Base-by-base conservation (phyloP, 2,888 invertebrate species). In the Polietes domitor region DNA sequence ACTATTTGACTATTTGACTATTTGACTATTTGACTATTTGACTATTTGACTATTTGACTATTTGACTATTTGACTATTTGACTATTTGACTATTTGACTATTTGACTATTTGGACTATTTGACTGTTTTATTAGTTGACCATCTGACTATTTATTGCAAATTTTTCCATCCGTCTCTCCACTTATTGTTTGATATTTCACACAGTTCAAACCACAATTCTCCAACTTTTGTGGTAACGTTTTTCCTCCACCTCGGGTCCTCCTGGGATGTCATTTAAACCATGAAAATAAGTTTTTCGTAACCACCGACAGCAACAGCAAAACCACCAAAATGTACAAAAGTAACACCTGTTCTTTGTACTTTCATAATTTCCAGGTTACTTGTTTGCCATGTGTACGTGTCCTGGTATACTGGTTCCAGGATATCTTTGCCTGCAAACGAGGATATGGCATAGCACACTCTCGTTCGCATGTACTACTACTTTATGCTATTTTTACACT, bases 291-390 rank as follows among this genome's bases (percentile, higher is more conserved):
- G 17, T 53, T 53, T 50, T 50, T 6, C 9, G 19, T 2, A 63
- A 17, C 10, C 61, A 37, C 19, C 19, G 21, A 9, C 32, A 19
- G 32, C 32, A 37, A 32, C 1, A 37, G 10, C 37, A 65, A 41
- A 43, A 68, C 68, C 68, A 68, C 68, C 43, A 43, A 68, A 68
- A 68, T 68, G 68, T 68, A 73, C 24, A 70, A 58, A n/a, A 37
- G 55, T 73, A 63, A 58, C 83, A 83, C 79, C 76, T 79, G 83
- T 68, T 53, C 73, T 53, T 43, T 32, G 50, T 55, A 79, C 72
- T 75, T 77, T 75, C 63, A 37, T 50, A 68, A 75, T 68, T 68
- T 68, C 41, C 68, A 17, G 10, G 21, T 43, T 43, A 68, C 68
- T 43, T 68, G 26, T 61, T 68, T 21, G 68, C 41, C 41, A 24